Base-by-base conservation (phyloP, 2,797 vertebrate species). In the Distichodus sexfasciatus region DNA sequence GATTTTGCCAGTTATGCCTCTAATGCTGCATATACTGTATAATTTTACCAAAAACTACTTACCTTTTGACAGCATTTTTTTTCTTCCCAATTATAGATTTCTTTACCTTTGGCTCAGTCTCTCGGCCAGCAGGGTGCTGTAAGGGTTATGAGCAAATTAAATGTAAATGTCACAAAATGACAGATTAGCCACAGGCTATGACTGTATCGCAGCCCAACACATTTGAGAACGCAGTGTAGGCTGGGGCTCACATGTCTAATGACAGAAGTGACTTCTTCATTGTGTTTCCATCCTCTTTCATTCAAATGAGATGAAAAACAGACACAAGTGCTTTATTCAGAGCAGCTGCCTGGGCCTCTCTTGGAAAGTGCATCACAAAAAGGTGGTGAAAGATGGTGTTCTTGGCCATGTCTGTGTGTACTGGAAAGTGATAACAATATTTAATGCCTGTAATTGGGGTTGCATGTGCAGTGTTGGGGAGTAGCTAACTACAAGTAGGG, bases 171-270 rank as follows among this genome's bases (percentile, higher is more conserved):
- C 50, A 53, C n/a, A 15, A 53, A 31, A 53, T 9, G 26, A 28
- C 50, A 53, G 50, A 53, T 53, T 53, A 31, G 50, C 26, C 50
- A 53, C 14, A 29, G 50, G 14, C 50, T 28, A 11, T 53, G 50
- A 29, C 50, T 15, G 6, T 31, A 8, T 15, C 28, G 31, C 14
- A 3, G 15, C 6, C 12, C 8, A 21, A 23, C 21, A 47, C 10
- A 4, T 47, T 11, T 47, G 44, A 47, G 44, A 10, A 12, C 44
- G 24, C 21, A 24, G 19, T 12, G 9, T 11, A 47, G 21, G 21
- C 44, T 23, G 43, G 8, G 9, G 9, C 21, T 23, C 6, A 11
- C 44, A 47, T 21, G 12, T 21, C 3, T 10, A 47, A 47, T 11
- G 7, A 19, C 14, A 21, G 43, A 47, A 23, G 4, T 12, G 0